Evolutionary conservation across 2,113 vertebrate species (phyloP), one percentile per base, ranked within the genome.

Genomic region (Apodemus speciosus): DNA sequence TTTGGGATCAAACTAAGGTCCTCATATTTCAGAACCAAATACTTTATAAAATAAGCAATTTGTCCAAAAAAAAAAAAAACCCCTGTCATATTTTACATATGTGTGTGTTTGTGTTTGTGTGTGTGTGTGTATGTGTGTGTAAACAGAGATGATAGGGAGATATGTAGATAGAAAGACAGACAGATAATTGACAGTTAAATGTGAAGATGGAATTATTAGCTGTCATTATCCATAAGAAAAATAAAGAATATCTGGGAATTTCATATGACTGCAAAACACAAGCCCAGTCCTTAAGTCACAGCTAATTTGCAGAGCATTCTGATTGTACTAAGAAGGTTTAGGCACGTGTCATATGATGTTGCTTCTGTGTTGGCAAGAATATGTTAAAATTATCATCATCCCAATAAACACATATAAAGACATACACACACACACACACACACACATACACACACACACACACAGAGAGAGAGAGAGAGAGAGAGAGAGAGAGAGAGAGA

Each of bases 131-230:
- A n/a, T n/a, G n/a, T n/a, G n/a, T n/a, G n/a, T n/a, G n/a, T 40
- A 51, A 51, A 46, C 21, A 32, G 73, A 51, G 2, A 35, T 51
- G 3, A 30, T 8, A 30, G 71, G 7, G 46, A 75, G 72, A 46
- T 75, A 46, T 3, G 9, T 51, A 76, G 72, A 46, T 75, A 73
- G 71, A 73, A 25, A 72, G 69, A 72, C 0, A 23, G 10, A 40
- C n/a, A 73, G 43, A 76, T 49, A 76, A 77, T 0, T 21, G 3
- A 76, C 35, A 7, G 6, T n/a, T 60, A 46, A 25, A 3, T 32
- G 4, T 0, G 2, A 88, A 88, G 15, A 85, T 2, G 10, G 1
- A 0, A 46, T 71, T 60, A 43, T 27, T 0, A 71, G 0, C 1
- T 49, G 2, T 85, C 35, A 84, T 21, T 13, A 86, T 72, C 7